Base-by-base conservation (phyloP, 2,113 vertebrate species). In the Cottus gobio region DNA sequence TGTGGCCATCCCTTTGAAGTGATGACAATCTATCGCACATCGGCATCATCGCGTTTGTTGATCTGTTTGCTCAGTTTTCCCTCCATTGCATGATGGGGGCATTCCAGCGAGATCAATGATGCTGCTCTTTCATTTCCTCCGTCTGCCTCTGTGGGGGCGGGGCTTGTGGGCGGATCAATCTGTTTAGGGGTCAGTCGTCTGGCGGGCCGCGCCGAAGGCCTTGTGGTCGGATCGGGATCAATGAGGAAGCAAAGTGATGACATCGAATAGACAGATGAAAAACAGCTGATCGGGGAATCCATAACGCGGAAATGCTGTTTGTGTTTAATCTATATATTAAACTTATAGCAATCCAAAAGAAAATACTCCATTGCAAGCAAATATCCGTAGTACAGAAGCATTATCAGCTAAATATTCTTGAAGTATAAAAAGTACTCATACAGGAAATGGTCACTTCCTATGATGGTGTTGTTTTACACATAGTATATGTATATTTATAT, bases 61-160 rank as follows among this genome's bases (percentile, higher is more conserved):
- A 24, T 50, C 22, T 37, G 16, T 18, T 42, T 58, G 18, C 16
- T 9, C 20, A 36, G 31, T 58, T 71, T 65, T 54, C 20, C 63
- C 56, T 20, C 54, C 16, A 22, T 34, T 54, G 28, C 39, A 22
- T 46, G 70, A 30, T 10, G 36, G 57, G 65, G 74, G n/a, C 50
- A 4, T 81, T 70, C 72, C 79, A 77, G 37, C 2, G 28, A 68
- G 57, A 80, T 90, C 87, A 72, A 85, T 89, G 68, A 56, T 54
- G 15, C 74, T 65, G 52, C 83, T 30, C 46, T 87, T 86, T 87
- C 68, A 87, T 91, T 87, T 90, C 88, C 87, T 50, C 83, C 73
- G 20, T 75, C 48, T 69, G 62, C 24, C 46, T 48, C 60, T n/a
- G 48, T 39, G 22, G 1, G 22, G 50, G 39, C 1, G 3, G 12